phyloP scores from a whole-genome alignment of 1,140 invertebrate species.

The Oppia nitens region DNA sequence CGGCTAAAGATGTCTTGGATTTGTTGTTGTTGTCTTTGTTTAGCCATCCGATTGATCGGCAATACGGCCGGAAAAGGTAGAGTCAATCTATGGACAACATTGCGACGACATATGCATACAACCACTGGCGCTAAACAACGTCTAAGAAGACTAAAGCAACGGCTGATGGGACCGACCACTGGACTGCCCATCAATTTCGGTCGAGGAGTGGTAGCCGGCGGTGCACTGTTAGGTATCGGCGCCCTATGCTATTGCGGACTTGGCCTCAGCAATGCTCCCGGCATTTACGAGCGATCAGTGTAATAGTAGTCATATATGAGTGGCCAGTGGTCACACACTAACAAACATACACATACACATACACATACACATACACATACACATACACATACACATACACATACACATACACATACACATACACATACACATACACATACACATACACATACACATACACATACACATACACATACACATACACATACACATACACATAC shows the following conservation, averaged over 20 bases:
- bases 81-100: background rate
- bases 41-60: background rate
- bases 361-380: too few species aligned
- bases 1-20: too few species aligned
- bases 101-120: constrained; percentile 6
- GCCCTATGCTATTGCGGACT: constrained; percentile 91
- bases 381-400: too few species aligned
- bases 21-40: too few species aligned
- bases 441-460: too few species aligned
- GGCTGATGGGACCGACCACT: constrained; percentile 8
- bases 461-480: too few species aligned
- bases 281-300: constrained; percentile 65
- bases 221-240: constrained; percentile 69
- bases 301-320: constrained; percentile 44
- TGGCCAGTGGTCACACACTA: too few species aligned
- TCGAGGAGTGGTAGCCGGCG: constrained; percentile 67
- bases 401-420: too few species aligned
- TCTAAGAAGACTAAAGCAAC: constrained; percentile 13
- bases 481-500: too few species aligned
- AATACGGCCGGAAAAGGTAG: background rate
- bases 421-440: too few species aligned
- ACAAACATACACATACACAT: too few species aligned
- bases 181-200: constrained; percentile 48
- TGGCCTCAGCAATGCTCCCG: constrained; percentile 57
- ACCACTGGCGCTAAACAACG: too few species aligned